Evolutionary conservation across 1,140 invertebrate genomes (phyloP), one percentile per base, ranked within the genome.

Genomic region (Tetramorium parvispinum): DNA sequence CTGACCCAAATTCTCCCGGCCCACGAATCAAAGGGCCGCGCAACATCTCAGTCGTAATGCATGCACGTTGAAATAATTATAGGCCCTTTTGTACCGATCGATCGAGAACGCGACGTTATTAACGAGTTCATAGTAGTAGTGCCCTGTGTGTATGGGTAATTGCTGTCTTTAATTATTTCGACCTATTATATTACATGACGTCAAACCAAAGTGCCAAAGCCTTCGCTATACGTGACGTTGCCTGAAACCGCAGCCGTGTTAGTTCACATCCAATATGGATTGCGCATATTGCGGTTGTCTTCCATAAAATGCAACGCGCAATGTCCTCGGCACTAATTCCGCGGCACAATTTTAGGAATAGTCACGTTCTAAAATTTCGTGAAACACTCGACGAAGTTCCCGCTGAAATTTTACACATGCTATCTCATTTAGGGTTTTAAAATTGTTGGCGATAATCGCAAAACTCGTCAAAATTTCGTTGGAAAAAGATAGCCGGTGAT

Each of bases 161-260:
- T 68, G 63, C 21, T 43, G 32, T 40, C 77, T 68, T 53, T 46
- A 81, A 81, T 81, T 81, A 81, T 57, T 70, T 70, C 37, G 49
- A 49, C 21, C 65, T 70, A 55, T 81, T 70, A 57, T 70, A 55
- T 81, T 70, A 57, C 63, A n/a, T 70, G 49, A 81, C 49, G 78
- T 70, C 51, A 70, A 55, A 37, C 77, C 32, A 3, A 57, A 81
- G 49, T 57, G 78, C 37, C 63, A 49, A 55, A 65, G 21, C 65
- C 65, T 81, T 81, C 32, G 21, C 65, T 55, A 43, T 43, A 43
- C 8, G 63, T 53, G 63, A n/a, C 66, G 63, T 24, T 81, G 78
- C 21, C 37, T n/a, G 46, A 81, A 81, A 70, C 65, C 63, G 49
- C 65, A 55, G 55, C 32, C 46, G 63, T 40, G 63, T 81, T 55